Percentiles rank a stretch among this genome's conserved stretches.
These are phyloP conservation scores for Parambassis ranga DNA, from an alignment of 2,797 vertebrate genomes.

Conservation along the genomic window DNA sequence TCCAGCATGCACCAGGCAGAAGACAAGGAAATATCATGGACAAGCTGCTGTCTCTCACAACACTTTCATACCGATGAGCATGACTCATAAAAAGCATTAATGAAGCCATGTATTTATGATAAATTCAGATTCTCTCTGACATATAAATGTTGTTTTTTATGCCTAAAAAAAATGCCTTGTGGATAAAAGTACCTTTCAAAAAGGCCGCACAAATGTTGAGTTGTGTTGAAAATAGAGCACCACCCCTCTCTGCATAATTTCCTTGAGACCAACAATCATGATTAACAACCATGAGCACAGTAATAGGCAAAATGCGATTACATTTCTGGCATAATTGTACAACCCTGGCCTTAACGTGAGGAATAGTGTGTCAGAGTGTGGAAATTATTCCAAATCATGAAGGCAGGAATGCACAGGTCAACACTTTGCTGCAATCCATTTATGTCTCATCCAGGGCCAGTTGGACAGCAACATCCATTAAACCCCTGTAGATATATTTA, in stretches of 20 bases:
- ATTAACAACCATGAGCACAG: constrained; percentile 21
- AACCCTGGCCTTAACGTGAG: constrained; percentile 31
- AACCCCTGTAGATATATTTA: constrained; percentile 21
- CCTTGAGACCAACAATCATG: constrained; percentile 13
- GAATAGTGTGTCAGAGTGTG: constrained; percentile 36
- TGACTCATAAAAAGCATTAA: too few species aligned
- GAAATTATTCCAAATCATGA: constrained; percentile 37
- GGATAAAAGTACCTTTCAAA: neutral
- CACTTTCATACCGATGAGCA: neutral
- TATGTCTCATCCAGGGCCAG: constrained; percentile 34
- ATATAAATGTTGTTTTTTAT: neutral
- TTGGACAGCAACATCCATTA: constrained; percentile 39
- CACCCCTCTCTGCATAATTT: neutral
- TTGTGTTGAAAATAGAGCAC: neutral
- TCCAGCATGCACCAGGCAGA: constrained; percentile 20
- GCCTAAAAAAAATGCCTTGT: too few species aligned
- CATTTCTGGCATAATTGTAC: constrained; percentile 32
- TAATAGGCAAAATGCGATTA: constrained; percentile 25
- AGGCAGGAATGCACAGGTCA: constrained; percentile 31
- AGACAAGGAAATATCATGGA: neutral
- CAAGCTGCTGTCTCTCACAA: neutral
- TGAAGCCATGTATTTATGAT: too few species aligned
- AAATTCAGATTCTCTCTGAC: neutral
- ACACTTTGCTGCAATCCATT: constrained; percentile 34
- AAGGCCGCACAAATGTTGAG: neutral